phyloP scores from a whole-genome alignment of 2,888 invertebrate species.

The Archips xylosteana region DNA sequence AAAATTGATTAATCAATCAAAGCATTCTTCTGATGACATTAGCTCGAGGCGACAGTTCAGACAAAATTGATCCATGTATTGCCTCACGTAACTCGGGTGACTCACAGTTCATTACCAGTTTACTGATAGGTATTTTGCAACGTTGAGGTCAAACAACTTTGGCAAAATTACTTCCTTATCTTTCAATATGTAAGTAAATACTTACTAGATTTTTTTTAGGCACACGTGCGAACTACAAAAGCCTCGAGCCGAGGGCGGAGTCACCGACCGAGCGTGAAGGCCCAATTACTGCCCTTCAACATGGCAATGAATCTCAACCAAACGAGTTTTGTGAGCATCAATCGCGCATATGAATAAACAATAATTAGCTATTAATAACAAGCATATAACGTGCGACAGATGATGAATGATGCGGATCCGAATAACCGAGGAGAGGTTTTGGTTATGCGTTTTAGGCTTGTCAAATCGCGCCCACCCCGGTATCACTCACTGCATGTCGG shows the following conservation, averaged over 20 bases:
- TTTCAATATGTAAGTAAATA: conserved; percentile 1
- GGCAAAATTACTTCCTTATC: conserved; percentile 63
- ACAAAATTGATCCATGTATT: conserved; percentile 22
- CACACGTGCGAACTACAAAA: conserved; percentile 56
- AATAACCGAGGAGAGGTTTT: conserved; percentile 15
- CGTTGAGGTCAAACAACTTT: conserved; percentile 20
- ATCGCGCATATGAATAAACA: conserved; percentile 30
- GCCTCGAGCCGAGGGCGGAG: conserved; percentile 64
- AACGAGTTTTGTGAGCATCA: conserved; percentile 41
- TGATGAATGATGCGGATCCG: conserved; percentile 35
- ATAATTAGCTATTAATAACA: conserved; percentile 27
- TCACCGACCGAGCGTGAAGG: conserved; percentile 67
- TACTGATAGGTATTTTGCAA: conserved; percentile 15
- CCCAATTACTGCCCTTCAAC: conserved; percentile 58
- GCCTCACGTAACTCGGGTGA: conserved; percentile 16
- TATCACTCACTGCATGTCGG: conserved; percentile 45
- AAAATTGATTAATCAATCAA: conserved; percentile 32
- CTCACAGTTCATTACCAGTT: conserved; percentile 8
- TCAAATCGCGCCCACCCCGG: conserved; percentile 48
- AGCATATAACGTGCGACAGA: conserved; percentile 1
- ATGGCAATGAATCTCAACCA: conserved; percentile 38
- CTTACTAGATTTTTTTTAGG: conserved; percentile 55
- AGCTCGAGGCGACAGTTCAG: conserved; percentile 24
- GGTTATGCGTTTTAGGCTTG: conserved; percentile 33
- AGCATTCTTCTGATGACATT: conserved; percentile 23